A percentile compares a stretch with the other conserved stretches of the same genome.
phyloP scores from a whole-genome alignment of 2,888 invertebrate genomes.

The Seladonia tumulorum region DNA sequence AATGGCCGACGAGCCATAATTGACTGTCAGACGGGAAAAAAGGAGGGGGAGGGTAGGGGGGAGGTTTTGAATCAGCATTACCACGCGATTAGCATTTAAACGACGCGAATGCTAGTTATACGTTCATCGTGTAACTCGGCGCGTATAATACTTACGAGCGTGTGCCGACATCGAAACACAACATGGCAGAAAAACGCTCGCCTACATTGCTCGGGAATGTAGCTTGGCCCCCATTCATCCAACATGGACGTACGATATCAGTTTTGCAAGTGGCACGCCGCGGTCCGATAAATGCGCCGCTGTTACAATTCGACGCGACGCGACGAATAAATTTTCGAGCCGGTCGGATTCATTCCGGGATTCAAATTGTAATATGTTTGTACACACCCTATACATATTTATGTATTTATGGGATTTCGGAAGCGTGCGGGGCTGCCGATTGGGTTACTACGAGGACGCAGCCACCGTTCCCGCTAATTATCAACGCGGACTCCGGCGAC shows the following conservation, averaged over 20 bases:
- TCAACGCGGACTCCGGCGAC: constrained; percentile 33
- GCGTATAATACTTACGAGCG: constrained; percentile 14
- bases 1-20: constrained; percentile 58
- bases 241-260: constrained; percentile 63
- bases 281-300: constrained; percentile 63
- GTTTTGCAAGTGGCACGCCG: constrained; percentile 58
- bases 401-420: constrained; percentile 49
- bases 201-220: constrained; percentile 49
- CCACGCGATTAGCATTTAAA: constrained; percentile 72
- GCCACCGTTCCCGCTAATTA: constrained; percentile 53
- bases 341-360: constrained; percentile 66
- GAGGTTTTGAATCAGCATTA: constrained; percentile 67
- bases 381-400: constrained; percentile 56
- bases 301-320: constrained; percentile 56
- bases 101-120: constrained; percentile 67
- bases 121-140: constrained; percentile 24
- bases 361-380: constrained; percentile 72
- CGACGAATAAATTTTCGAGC: constrained; percentile 67
- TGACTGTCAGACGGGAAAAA: constrained; percentile 29
- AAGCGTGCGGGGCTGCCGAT: neutral
- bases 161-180: constrained; percentile 20
- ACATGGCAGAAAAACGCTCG: constrained; percentile 58
- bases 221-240: constrained; percentile 55
- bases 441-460: neutral
- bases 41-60: constrained; percentile 18